phyloP scores from a whole-genome alignment of 2,888 invertebrate genomes.

The Antheraea assamensis region DNA sequence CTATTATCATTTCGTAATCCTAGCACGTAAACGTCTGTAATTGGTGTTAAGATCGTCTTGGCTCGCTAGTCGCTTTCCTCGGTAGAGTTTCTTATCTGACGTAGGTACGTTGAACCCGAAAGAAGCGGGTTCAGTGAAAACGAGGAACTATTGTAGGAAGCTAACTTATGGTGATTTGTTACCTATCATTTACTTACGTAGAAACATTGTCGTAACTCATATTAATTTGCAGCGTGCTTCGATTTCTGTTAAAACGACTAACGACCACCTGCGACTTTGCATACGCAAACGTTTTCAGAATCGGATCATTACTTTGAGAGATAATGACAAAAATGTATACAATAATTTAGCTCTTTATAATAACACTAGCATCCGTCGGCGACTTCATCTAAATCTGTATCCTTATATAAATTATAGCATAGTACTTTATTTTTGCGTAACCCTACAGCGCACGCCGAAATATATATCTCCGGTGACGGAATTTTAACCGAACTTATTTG shows the following conservation, averaged over 20 bases:
- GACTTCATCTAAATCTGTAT: too few relatives aligned
- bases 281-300: too few relatives aligned
- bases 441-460: too few relatives aligned
- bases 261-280: too few relatives aligned
- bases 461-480: too few relatives aligned
- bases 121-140: neutral
- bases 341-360: too few relatives aligned
- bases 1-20: neutral
- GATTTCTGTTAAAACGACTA: neutral
- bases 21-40: neutral
- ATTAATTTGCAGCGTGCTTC: neutral
- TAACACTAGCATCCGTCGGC: too few relatives aligned
- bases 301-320: too few relatives aligned
- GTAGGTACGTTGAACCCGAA: constrained; percentile 20
- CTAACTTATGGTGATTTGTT: neutral
- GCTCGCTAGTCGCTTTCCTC: constrained; percentile 18
- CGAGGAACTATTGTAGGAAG: neutral
- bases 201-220: neutral
- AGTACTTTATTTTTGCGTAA: too few relatives aligned
- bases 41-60: constrained; percentile 3
- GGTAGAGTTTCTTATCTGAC: constrained; percentile 20
- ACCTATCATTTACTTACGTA: neutral
- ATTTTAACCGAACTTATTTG: too few relatives aligned
- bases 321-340: too few relatives aligned
- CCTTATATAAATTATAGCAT: too few relatives aligned